Base-by-base conservation (phyloP, 2,888 invertebrate species). In the Teinopalpus imperialis region DNA sequence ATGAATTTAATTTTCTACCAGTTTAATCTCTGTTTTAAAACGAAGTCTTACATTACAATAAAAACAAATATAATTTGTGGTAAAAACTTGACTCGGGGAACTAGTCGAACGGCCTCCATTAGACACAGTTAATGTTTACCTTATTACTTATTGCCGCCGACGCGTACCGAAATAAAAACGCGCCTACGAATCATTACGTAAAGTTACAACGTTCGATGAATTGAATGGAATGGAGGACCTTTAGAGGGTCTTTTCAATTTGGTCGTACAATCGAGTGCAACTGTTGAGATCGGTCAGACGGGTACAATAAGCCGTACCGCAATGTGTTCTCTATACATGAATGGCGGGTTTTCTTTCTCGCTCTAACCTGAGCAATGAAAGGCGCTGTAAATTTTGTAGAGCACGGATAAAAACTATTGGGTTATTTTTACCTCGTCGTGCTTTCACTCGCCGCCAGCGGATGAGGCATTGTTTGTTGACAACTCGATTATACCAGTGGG, bases 91-190 rank as follows among this genome's bases (percentile, higher is more conserved):
- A 51, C 44, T 45, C 52, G 43, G 42, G 43, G 43, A 65, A 61
- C 69, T 62, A 66, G 67, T 71, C 62, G 56, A 56, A 61, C 56
- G 73, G 69, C 74, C 78, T 78, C 70, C 56, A 64, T 64, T 61
- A 63, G 63, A 78, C 74, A 71, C 71, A n/a, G n/a, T 67, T 69
- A 80, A 82, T 83, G 78, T 83, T 85, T 85, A 79, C 79, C 60
- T 76, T 80, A 80, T 76, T 78, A 79, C 79, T 82, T 81, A 81
- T 69, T 74, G 69, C 78, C 69, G 66, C 72, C 73, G 67, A 80
- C 76, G 76, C 70, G 63, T 62, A 69, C 71, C 73, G 72, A 74
- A 74, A 81, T 76, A 79, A 78, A 76, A 81, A 78, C 68, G 72
- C 76, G 68, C 78, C 76, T 67, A 81, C 72, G 49, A 52, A 59